phyloP scores from a whole-genome alignment of 2,113 vertebrate species.

The Corapipo altera region DNA sequence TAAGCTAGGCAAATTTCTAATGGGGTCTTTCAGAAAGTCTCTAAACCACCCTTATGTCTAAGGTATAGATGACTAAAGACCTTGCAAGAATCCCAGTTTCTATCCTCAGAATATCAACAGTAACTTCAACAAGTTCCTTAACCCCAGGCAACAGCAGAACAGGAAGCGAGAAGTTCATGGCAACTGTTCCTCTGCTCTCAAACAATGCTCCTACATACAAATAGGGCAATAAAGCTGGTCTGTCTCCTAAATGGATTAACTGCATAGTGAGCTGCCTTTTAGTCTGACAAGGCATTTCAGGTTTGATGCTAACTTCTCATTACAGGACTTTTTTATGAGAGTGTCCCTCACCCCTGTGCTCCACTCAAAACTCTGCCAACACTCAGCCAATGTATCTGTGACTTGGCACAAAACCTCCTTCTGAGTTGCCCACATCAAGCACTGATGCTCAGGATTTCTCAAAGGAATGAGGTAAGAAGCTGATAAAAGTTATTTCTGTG shows the following conservation, averaged over 20 bases:
- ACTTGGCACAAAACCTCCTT: background rate
- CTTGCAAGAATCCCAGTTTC: background rate
- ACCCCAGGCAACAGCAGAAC: background rate
- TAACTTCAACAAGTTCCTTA: background rate
- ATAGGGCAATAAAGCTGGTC: background rate
- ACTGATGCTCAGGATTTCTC: background rate
- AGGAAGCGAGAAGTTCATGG: background rate
- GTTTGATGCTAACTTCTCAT: background rate
- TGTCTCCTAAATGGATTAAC: background rate
- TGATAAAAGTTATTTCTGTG: background rate
- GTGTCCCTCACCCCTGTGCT: accelerated
- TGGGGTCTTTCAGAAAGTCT: background rate
- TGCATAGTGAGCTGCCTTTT: background rate
- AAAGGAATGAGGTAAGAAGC: background rate
- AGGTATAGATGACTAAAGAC: background rate
- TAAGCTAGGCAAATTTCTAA: background rate
- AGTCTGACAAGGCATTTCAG: background rate
- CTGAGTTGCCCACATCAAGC: background rate
- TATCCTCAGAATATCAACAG: background rate
- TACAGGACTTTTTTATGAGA: background rate
- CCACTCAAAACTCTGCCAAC: background rate
- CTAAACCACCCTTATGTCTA: background rate
- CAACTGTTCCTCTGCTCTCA: background rate
- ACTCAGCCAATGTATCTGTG: background rate
- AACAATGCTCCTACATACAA: background rate